phyloP scores from a whole-genome alignment of 1,140 invertebrate species.

The Drosophila nigrodunni region DNA sequence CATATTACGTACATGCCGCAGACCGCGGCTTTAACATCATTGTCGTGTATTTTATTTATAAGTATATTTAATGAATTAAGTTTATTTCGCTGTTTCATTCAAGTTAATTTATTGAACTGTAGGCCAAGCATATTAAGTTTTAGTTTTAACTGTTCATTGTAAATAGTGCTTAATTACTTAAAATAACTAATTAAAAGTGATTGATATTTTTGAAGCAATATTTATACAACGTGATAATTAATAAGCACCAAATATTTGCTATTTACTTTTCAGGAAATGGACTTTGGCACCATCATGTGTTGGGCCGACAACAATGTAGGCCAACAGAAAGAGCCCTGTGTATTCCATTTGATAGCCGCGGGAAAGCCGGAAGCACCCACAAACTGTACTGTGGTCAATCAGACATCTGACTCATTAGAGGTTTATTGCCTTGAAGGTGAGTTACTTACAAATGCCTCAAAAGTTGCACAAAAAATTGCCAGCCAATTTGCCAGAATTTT shows the following conservation, averaged over 20 bases:
- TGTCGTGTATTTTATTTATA: conserved; percentile 28
- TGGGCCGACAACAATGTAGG: conserved; percentile 89
- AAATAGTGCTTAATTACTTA: conserved; percentile 19
- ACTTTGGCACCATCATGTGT: conserved; percentile 90
- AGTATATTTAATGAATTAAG: conserved; percentile 63
- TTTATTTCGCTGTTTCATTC: conserved; percentile 34
- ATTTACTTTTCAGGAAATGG: conserved; percentile 85
- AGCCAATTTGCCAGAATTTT: conserved; percentile 66
- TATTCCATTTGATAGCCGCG: conserved; percentile 90
- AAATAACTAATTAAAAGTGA: conserved; percentile 14
- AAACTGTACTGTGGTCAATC: conserved; percentile 92
- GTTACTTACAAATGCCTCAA: conserved; percentile 48
- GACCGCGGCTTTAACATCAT: conserved; percentile 27
- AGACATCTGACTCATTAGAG: conserved; percentile 91
- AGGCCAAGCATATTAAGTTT: neutral
- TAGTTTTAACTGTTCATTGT: neutral
- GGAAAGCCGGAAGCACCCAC: conserved; percentile 92
- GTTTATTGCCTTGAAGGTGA: conserved; percentile 90
- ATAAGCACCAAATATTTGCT: conserved; percentile 15
- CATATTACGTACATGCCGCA: conserved; percentile 40
- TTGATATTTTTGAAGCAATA: neutral
- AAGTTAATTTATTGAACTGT: conserved; percentile 3
- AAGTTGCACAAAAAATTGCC: conserved; percentile 32
- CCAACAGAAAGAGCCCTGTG: conserved; percentile 89
- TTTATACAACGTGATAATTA: neutral